Evolutionary conservation across 2,113 vertebrate species (phyloP), one percentile per base, ranked within the genome.

Genomic region (Procavia capensis): DNA sequence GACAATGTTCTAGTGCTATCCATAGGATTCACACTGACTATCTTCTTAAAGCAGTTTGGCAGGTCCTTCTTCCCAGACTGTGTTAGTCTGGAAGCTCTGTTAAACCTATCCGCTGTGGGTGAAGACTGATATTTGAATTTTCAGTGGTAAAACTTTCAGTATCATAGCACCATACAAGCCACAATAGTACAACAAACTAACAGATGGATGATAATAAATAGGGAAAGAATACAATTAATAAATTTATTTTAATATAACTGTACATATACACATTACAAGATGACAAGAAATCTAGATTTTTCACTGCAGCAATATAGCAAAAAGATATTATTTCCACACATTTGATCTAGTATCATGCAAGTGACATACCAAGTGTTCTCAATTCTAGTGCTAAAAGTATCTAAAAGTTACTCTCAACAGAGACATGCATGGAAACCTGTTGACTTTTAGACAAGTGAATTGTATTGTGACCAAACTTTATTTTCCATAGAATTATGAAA

Each of bases 351-450:
- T 75, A 16, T 79, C 39, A 66, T 31, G 5, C 27, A n/a, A 85
- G 31, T 36, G 17, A 50, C 22, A 72, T 39, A 36, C 5, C 20
- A 66, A 29, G 8, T 79, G 9, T 90, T 86, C 50, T 90, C 34
- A 72, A 5, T 41, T 81, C 41, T 22, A 86, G 5, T 34, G 27
- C 29, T 91, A 81, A 85, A 61, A 78, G 54, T 85, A 3, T 68
- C 79, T 83, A 45, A 93, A 95, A 79, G 9, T 50, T 89, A 85
- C 41, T 89, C 9, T 89, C 20, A 45, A 34, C 70, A 72, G 82
- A 89, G 66, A 84, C 6, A 57, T n/a, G 11, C 1, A 39, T 54
- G 24, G 66, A 86, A 79, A 86, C 64, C 74, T 19, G 10, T 25
- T 63, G 14, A 0, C 7, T 90, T 93, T 70, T 74, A 80, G 25